Percentiles rank a stretch among this genome's conserved stretches.
These are phyloP conservation scores for Ameiurus melas DNA, from an alignment of 2,113 vertebrate genomes.

Conservation along the genomic window DNA sequence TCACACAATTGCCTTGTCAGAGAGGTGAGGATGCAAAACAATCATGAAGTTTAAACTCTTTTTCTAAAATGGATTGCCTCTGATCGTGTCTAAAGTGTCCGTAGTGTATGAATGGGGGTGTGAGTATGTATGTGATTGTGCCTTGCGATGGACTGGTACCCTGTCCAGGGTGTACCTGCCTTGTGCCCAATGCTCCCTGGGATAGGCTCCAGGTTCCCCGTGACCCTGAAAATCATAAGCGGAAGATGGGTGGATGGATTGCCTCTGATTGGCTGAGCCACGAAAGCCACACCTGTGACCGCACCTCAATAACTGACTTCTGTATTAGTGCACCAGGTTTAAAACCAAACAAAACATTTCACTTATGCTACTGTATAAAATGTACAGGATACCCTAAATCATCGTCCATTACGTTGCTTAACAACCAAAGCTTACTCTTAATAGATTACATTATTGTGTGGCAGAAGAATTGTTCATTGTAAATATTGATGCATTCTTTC, in stretches of 20 bases:
- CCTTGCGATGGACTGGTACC: no score
- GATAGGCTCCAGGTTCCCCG: no score
- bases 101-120: no score
- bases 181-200: no score
- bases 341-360: neutral
- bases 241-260: neutral
- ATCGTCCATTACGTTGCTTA: neutral
- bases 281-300: neutral
- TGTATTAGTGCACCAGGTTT: neutral
- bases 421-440: neutral
- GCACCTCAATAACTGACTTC: neutral
- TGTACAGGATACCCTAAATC: no score
- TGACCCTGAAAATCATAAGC: no score
- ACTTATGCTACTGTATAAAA: neutral
- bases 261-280: neutral
- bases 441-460: neutral
- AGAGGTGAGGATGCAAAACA: constrained; percentile 74
- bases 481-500: neutral
- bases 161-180: no score
- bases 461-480: neutral
- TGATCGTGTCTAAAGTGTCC: no score
- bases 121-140: no score
- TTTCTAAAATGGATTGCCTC: neutral
- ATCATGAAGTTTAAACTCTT: neutral
- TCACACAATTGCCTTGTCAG: constrained; percentile 96